Percentiles rank a stretch among this genome's conserved stretches.
Conservation (phyloP, 2,797 vertebrate species). For the Tenualosa ilisha region DNA sequence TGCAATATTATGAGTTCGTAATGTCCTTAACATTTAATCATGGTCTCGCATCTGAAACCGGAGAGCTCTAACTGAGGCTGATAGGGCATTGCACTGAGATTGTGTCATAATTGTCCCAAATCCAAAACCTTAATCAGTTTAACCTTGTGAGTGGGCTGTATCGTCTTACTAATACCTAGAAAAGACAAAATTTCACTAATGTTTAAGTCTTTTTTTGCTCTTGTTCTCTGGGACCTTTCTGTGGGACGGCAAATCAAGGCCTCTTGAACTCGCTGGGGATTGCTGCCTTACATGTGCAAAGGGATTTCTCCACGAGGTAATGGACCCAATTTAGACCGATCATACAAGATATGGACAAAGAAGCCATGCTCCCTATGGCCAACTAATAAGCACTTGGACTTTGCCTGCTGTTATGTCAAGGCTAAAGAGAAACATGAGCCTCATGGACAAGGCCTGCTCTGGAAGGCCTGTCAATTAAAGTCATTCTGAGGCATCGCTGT, state of each 20-base stretch:
- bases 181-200: constrained; percentile 54
- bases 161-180: constrained; percentile 69
- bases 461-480: constrained; percentile 18
- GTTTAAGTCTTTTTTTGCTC: constrained; percentile 41
- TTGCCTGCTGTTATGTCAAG: constrained; percentile 25
- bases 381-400: constrained; percentile 33
- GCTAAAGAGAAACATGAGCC: constrained; percentile 27
- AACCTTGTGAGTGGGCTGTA: constrained; percentile 69
- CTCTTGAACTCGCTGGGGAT: constrained; percentile 27
- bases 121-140: constrained; percentile 76
- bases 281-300: constrained; percentile 29
- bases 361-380: constrained; percentile 31
- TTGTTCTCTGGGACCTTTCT: constrained; percentile 42
- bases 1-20: constrained; percentile 70
- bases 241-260: constrained; percentile 33
- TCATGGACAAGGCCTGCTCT: constrained; percentile 9
- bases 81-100: constrained; percentile 64
- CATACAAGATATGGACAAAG: constrained; percentile 25
- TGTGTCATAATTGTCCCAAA: constrained; percentile 75
- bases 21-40: constrained; percentile 74
- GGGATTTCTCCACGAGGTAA: constrained; percentile 32
- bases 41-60: constrained; percentile 63
- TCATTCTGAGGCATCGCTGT: constrained; percentile 16
- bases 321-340: constrained; percentile 36
- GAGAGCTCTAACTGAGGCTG: constrained; percentile 54